Percentiles rank a stretch among this genome's conserved stretches.
Conservation (phyloP, 2,113 vertebrate genomes). For the Ellobius talpinus region DNA sequence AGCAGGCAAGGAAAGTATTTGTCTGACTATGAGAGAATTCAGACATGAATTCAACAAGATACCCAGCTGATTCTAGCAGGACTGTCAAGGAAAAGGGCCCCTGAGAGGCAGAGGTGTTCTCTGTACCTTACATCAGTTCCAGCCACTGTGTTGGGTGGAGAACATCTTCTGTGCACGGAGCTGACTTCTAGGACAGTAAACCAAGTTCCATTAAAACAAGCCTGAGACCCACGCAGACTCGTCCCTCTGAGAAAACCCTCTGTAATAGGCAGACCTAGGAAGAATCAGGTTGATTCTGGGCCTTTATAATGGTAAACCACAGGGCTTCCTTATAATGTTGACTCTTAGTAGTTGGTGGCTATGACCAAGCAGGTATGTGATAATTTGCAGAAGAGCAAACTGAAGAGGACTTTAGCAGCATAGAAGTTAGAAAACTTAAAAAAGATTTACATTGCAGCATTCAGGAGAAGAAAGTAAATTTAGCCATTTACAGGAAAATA, state of each 20-base stretch:
- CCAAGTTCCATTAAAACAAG: slow-evolving; percentile 17
- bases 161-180: background rate
- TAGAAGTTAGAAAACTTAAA: slow-evolving; percentile 16
- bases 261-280: background rate
- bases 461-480: slow-evolving; percentile 24
- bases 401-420: slow-evolving; percentile 18
- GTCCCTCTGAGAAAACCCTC: slow-evolving; percentile 21
- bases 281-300: background rate
- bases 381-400: slow-evolving; percentile 29
- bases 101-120: background rate
- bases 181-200: background rate
- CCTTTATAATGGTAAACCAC: background rate
- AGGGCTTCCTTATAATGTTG: background rate
- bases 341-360: slow-evolving; percentile 2
- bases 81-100: slow-evolving; percentile 52
- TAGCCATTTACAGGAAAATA: slow-evolving; percentile 26
- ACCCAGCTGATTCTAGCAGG: slow-evolving; percentile 10
- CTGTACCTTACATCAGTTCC: background rate
- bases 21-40: slow-evolving; percentile 25
- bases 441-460: background rate
- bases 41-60: slow-evolving; percentile 34
- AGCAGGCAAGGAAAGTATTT: slow-evolving; percentile 23
- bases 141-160: background rate
- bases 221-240: slow-evolving; percentile 16
- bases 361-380: background rate